Percentiles rank a stretch among this genome's conserved stretches.
Conservation (phyloP, 2,113 vertebrate species). For the Pitta sordida region DNA sequence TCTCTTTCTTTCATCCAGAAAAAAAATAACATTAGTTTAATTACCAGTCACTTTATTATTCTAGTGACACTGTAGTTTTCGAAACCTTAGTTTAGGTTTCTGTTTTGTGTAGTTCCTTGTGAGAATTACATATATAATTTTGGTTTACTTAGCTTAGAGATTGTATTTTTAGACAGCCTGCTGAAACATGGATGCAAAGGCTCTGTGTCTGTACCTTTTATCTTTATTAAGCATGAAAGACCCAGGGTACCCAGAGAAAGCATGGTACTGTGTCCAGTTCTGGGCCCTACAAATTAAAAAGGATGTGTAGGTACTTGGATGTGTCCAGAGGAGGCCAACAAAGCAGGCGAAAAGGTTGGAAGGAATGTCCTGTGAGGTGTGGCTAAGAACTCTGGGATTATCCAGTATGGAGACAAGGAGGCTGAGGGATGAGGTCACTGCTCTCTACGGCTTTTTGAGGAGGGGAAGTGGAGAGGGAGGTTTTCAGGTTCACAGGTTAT, state of each 20-base stretch:
- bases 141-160: not conserved
- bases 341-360: not conserved
- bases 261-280: not conserved
- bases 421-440: not conserved
- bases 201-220: not conserved
- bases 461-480: not conserved
- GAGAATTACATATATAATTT: not conserved
- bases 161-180: not conserved
- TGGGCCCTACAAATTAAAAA: not conserved
- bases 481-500: too few species aligned
- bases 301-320: not conserved
- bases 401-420: not conserved
- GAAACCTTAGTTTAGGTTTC: not conserved
- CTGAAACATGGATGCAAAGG: not conserved
- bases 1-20: too few species aligned
- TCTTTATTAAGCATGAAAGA: not conserved
- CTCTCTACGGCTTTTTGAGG: not conserved
- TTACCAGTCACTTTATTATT: not conserved
- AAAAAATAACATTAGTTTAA: too few species aligned
- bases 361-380: not conserved
- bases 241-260: not conserved
- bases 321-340: not conserved
- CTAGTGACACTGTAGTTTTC: not conserved
- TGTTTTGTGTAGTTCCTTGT: not conserved
- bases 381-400: not conserved